phyloP scores from a whole-genome alignment of 1,140 invertebrate genomes.

The Andricus grossulariae region DNA sequence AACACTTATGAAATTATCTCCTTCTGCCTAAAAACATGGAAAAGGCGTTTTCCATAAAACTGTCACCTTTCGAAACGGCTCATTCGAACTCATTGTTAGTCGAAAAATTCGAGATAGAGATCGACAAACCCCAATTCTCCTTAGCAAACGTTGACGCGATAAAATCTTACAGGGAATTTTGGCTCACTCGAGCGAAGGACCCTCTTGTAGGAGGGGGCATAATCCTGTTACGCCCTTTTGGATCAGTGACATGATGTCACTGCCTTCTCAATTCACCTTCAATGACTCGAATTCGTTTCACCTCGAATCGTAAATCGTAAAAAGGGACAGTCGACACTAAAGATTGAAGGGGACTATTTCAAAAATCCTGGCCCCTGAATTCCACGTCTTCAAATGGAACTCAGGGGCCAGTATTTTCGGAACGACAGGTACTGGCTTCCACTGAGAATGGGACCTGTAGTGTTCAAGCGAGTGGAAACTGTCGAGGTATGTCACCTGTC shows the following conservation, averaged over 20 bases:
- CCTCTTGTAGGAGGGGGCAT: constrained; percentile 24
- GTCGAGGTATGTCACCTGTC: constrained; percentile 46
- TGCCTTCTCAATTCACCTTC: constrained; percentile 13
- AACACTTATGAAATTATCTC: too few species aligned
- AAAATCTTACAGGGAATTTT: constrained; percentile 10
- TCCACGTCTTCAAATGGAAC: not conserved
- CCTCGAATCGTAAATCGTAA: constrained; percentile 35
- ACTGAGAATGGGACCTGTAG: not conserved
- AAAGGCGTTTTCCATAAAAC: not conserved
- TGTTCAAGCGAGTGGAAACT: constrained; percentile 46
- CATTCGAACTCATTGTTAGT: not conserved
- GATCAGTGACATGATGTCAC: constrained; percentile 39
- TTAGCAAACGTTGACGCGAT: constrained; percentile 35
- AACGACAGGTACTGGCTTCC: not conserved
- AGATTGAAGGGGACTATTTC: constrained; percentile 41
- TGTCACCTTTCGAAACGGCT: not conserved
- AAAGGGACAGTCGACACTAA: constrained; percentile 29
- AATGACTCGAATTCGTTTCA: constrained; percentile 23
- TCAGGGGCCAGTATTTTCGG: too few species aligned
- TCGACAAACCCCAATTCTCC: constrained; percentile 30
- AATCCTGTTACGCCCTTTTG: constrained; percentile 44
- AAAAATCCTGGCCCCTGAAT: constrained; percentile 10
- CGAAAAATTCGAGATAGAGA: constrained; percentile 3
- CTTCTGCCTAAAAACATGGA: too few species aligned
- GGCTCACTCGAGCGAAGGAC: not conserved